These are phyloP conservation scores for Bufo gargarizans DNA, from an alignment of 2,113 vertebrate genomes.

Conservation along the genomic window DNA sequence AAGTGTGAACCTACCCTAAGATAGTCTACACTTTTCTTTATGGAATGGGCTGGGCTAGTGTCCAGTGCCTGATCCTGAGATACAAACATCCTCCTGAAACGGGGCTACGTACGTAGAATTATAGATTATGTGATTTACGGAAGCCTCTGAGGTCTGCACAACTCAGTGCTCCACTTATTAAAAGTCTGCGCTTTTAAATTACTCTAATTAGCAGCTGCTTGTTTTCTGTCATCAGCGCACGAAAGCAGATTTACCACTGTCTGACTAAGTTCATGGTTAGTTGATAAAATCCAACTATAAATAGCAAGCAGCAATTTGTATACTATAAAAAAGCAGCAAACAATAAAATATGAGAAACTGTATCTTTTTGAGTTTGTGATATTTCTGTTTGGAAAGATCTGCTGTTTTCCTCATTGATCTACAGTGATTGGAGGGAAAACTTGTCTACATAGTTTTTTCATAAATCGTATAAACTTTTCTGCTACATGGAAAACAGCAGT, in stretches of 20 bases:
- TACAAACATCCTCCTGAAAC: conserved; percentile 33
- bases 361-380: not conserved
- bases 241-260: conserved; percentile 27
- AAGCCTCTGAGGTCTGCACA: conserved; percentile 35
- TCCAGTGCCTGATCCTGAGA: not conserved
- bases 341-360: not conserved
- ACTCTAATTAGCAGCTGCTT: conserved; percentile 53
- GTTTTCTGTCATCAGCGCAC: conserved; percentile 34
- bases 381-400: not conserved
- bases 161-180: conserved; percentile 48
- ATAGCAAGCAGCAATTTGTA: not conserved
- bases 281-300: not conserved
- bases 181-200: conserved; percentile 24
- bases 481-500: too few relatives aligned
- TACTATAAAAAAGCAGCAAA: not conserved
- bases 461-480: too few relatives aligned
- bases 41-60: not conserved
- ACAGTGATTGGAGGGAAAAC: too few relatives aligned
- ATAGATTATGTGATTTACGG: conserved; percentile 54
- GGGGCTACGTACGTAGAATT: conserved; percentile 34
- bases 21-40: not conserved
- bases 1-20: too few relatives aligned
- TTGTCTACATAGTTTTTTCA: too few relatives aligned
- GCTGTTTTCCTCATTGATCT: not conserved
- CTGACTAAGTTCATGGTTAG: conserved; percentile 26